A percentile compares a stretch with the other conserved stretches of the same genome.
Conservation (phyloP, 2,888 invertebrate species). For the Marasmarcha lunaedactyla region DNA sequence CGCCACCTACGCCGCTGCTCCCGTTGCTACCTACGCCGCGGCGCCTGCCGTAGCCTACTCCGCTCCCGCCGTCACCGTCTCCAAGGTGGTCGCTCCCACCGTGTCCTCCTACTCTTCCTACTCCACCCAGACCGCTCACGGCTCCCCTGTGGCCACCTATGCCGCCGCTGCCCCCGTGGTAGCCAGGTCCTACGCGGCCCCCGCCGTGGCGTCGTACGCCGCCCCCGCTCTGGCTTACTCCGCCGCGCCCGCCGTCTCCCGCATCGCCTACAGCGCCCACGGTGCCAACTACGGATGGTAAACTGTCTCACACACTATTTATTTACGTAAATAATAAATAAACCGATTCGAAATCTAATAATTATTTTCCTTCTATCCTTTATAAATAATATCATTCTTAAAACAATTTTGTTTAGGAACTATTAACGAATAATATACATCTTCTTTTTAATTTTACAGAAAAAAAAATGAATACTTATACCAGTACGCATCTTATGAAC, state of each 20-base stretch:
- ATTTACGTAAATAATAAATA: constrained; percentile 31
- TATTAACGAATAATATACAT: no score
- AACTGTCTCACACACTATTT: constrained; percentile 34
- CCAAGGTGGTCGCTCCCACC: constrained; percentile 23
- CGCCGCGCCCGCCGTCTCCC: constrained; percentile 26
- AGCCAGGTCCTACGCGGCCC: constrained; percentile 27
- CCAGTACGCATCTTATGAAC: no score
- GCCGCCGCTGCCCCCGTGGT: constrained; percentile 23
- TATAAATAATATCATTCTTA: no score
- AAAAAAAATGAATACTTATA: no score
- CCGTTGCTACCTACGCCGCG: constrained; percentile 28
- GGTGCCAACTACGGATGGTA: constrained; percentile 75
- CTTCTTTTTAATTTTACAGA: no score
- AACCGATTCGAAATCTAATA: constrained; percentile 19
- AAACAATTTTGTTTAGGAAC: no score
- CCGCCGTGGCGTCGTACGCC: constrained; percentile 19
- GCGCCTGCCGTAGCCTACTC: constrained; percentile 24
- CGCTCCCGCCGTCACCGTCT: constrained; percentile 23
- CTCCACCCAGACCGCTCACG: constrained; percentile 27
- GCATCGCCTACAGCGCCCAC: constrained; percentile 33
- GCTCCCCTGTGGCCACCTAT: constrained; percentile 15
- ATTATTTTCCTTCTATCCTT: no score
- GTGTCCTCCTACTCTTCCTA: constrained; percentile 26
- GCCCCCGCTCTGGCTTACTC: constrained; percentile 20
- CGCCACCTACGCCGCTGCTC: constrained; percentile 50